These are phyloP conservation scores for Bombus picipes DNA, from an alignment of 1,140 invertebrate species.

Conservation along the genomic window DNA sequence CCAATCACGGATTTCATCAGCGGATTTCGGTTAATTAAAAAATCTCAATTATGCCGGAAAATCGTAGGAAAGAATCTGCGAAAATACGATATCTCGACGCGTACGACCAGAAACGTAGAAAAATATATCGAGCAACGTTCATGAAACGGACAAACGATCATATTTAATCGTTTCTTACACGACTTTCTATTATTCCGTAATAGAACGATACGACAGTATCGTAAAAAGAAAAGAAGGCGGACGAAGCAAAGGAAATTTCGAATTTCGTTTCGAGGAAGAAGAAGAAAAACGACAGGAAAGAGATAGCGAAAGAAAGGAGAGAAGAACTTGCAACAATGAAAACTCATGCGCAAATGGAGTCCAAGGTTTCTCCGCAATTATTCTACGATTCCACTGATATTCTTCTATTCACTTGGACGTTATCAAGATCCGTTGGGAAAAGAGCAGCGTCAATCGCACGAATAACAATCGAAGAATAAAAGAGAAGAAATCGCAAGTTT, in stretches of 20 bases:
- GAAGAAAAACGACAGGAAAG: too few species aligned
- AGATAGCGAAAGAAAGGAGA: neutral
- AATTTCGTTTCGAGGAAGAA: neutral
- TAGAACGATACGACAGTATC: too few species aligned
- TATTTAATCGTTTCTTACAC: too few species aligned
- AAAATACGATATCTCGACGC: neutral
- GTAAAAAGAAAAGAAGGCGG: too few species aligned
- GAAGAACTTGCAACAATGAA: too few species aligned
- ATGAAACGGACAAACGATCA: rapidly evolving
- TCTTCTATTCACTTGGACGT: too few species aligned
- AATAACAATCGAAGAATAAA: neutral
- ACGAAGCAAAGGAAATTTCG: neutral
- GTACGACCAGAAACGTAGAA: too few species aligned
- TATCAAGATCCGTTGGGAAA: neutral
- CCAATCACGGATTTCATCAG: neutral
- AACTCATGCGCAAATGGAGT: neutral
- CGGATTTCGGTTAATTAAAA: neutral
- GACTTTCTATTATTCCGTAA: too few species aligned
- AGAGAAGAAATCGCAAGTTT: neutral
- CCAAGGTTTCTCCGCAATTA: neutral
- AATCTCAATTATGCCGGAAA: neutral
- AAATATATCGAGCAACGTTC: too few species aligned
- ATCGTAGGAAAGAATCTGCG: too few species aligned
- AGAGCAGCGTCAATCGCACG: neutral
- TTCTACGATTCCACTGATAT: neutral